Conservation (phyloP, 2,797 vertebrate species). For the Lycodopsis pacificus region DNA sequence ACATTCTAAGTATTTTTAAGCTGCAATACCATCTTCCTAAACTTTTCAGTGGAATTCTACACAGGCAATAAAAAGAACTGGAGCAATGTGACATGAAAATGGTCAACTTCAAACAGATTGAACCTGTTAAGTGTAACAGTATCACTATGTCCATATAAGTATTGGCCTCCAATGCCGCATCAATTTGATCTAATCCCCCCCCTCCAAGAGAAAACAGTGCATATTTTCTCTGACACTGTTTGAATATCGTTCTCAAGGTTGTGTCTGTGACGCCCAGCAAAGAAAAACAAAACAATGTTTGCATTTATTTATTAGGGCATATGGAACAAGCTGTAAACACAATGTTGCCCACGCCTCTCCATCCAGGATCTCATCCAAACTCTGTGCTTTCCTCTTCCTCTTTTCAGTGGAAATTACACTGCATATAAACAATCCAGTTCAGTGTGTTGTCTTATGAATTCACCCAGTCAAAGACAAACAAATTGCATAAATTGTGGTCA, state of each 20-base stretch:
- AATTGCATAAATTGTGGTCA: too few species aligned
- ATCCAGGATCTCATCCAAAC: too few species aligned
- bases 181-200: conserved; percentile 13
- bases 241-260: conserved; percentile 49
- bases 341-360: too few species aligned
- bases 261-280: conserved; percentile 9
- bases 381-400: background rate
- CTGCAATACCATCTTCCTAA: background rate
- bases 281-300: background rate
- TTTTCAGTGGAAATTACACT: background rate
- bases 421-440: background rate
- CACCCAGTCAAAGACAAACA: background rate
- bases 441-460: background rate
- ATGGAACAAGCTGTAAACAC: too few species aligned
- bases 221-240: conserved; percentile 35
- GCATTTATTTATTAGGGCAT: background rate
- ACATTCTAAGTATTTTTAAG: background rate
- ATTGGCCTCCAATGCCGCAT: conserved; percentile 11
- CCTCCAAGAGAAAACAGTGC: conserved; percentile 22
- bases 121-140: background rate
- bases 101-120: background rate
- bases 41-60: background rate
- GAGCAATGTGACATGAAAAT: background rate
- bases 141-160: background rate
- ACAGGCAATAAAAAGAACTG: background rate